These are phyloP conservation scores for Tokudaia muenninki DNA, from an alignment of 2,797 vertebrate species.

Conservation along the genomic window DNA sequence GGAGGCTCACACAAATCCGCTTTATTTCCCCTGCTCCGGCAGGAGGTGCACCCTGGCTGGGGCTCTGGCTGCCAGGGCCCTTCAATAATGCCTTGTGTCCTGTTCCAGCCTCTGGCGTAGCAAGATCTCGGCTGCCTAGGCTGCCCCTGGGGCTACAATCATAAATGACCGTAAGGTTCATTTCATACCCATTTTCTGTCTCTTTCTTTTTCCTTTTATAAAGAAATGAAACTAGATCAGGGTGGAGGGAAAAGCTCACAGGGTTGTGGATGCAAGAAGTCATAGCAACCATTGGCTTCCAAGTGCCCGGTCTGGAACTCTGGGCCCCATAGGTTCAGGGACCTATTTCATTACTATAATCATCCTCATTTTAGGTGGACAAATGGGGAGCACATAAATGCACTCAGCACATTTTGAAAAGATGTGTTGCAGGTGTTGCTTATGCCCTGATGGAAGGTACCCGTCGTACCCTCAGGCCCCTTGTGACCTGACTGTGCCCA, in stretches of 20 bases:
- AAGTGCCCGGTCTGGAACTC: not conserved
- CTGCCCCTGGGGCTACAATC: not conserved
- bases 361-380: not conserved
- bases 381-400: not conserved
- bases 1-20: conserved; percentile 39
- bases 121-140: conserved; percentile 31
- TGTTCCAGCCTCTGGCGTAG: not conserved
- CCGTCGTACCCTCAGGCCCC: not conserved
- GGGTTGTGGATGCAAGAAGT: not conserved
- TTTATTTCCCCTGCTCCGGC: conserved; percentile 71
- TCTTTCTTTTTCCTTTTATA: conserved; percentile 38
- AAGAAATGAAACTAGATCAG: not conserved
- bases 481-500: not conserved
- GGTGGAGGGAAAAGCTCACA: not conserved
- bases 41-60: conserved; percentile 56
- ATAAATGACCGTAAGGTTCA: conserved; percentile 35
- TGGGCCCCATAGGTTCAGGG: not conserved
- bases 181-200: conserved; percentile 61
- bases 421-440: accelerated
- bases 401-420: not conserved
- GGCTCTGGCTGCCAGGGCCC: conserved; percentile 57
- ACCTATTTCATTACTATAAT: not conserved
- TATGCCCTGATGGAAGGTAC: accelerated
- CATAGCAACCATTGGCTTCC: not conserved
- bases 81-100: conserved; percentile 84